A percentile compares a stretch with the other conserved stretches of the same genome.
Conservation (phyloP, 2,113 vertebrate genomes). For the Raja brachyura region DNA sequence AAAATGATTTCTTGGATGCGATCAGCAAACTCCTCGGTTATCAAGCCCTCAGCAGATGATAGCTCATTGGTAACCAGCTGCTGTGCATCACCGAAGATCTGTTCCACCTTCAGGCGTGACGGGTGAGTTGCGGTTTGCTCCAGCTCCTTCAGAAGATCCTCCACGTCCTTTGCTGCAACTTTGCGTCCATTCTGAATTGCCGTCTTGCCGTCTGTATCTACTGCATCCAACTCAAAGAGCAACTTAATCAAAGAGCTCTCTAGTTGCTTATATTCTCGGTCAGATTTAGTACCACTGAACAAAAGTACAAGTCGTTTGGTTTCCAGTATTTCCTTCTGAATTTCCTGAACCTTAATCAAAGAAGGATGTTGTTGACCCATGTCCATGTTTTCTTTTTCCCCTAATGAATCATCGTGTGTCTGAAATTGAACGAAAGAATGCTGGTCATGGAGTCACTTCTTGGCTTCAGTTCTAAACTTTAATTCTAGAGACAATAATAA, state of each 20-base stretch:
- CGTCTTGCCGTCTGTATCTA: slow-evolving; percentile 79
- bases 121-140: slow-evolving; percentile 90
- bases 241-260: slow-evolving; percentile 77
- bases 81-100: slow-evolving; percentile 74
- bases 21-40: slow-evolving; percentile 80
- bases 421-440: slow-evolving; percentile 23
- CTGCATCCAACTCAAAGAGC: slow-evolving; percentile 86
- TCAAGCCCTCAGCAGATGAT: slow-evolving; percentile 60
- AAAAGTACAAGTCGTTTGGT: slow-evolving; percentile 78
- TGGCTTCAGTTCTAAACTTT: neutral
- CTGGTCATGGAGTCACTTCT: neutral
- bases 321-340: slow-evolving; percentile 75
- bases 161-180: slow-evolving; percentile 77
- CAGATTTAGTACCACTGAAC: slow-evolving; percentile 80
- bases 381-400: slow-evolving; percentile 71
- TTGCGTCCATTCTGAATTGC: slow-evolving; percentile 83
- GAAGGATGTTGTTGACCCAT: slow-evolving; percentile 84
- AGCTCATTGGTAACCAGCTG: slow-evolving; percentile 70
- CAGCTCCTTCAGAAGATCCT: slow-evolving; percentile 80
- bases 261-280: slow-evolving; percentile 80
- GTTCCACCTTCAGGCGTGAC: slow-evolving; percentile 71
- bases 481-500: neutral
- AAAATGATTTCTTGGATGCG: slow-evolving; percentile 78
- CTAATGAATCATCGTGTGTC: slow-evolving; percentile 14
- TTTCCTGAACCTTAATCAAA: slow-evolving; percentile 76